Evolutionary conservation across 1,140 invertebrate genomes (phyloP).

Genomic region (Proctacanthus coquilletti): DNA sequence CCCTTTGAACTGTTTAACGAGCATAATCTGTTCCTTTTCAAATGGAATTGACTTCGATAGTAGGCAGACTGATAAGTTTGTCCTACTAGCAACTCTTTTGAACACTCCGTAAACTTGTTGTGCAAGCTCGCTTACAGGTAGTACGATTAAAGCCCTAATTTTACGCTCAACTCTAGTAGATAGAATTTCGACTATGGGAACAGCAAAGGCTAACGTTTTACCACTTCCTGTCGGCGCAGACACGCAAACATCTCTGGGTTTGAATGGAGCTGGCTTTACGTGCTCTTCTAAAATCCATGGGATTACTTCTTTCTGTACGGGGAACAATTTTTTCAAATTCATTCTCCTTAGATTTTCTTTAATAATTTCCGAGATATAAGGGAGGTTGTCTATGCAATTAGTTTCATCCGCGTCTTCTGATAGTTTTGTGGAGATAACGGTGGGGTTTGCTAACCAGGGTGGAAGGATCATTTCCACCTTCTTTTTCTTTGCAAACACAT

Average conservation of each 20-base stretch:
- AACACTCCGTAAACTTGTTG: constrained; percentile 77
- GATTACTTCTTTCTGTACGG: constrained; percentile 74
- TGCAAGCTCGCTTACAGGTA: constrained; percentile 86
- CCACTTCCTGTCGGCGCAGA: constrained; percentile 96
- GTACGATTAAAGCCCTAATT: constrained; percentile 70
- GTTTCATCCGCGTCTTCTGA: constrained; percentile 44
- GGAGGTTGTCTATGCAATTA: constrained; percentile 35
- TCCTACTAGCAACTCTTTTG: constrained; percentile 51
- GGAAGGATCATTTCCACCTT: constrained; percentile 61
- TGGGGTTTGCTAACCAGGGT: constrained; percentile 71
- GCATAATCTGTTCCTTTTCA: constrained; percentile 53
- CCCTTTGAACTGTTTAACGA: constrained; percentile 49
- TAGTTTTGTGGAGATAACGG: constrained; percentile 40
- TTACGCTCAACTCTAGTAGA: constrained; percentile 32
- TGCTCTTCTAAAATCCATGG: constrained; percentile 58
- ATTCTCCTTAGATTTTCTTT: constrained; percentile 49
- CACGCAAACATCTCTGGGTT: constrained; percentile 84
- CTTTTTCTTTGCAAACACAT: constrained; percentile 32
- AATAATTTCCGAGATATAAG: constrained; percentile 31
- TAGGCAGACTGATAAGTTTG: constrained; percentile 54
- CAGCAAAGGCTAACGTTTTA: constrained; percentile 87
- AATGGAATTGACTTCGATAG: constrained; percentile 58
- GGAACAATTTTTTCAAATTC: constrained; percentile 66
- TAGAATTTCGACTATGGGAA: constrained; percentile 70
- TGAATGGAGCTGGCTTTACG: constrained; percentile 38